Base-by-base conservation (phyloP, 2,888 invertebrate species). In the Odontomyia ornata region DNA sequence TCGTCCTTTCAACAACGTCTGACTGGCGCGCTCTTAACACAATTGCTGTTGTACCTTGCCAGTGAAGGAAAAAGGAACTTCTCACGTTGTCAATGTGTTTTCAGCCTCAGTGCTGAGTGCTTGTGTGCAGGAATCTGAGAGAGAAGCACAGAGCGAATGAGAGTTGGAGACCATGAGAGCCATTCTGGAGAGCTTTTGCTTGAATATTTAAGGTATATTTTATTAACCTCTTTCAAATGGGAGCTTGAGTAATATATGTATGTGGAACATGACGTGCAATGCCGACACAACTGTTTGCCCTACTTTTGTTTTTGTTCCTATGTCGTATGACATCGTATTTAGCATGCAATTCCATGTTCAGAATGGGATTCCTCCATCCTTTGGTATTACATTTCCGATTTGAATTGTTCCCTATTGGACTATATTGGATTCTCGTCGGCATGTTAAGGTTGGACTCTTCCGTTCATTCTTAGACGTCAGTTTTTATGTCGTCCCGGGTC, bases 21-120 rank as follows among this genome's bases (percentile, higher is more conserved):
- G 69, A 69, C 69, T 69, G 69, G 69, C 69, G 69, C 69, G 21
- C 64, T 65, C 69, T 47, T 47, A 69, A 69, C 69, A 69, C 13
- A 69, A 69, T 69, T 47, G 27, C n/a, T 30, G 69, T 69, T 46
- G 25, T 69, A 46, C 69, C 18, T 69, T 47, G 69, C 23, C 36
- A 36, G 36, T 36, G 36, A 36, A 36, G 36, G 46, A 47, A 47
- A 43, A 18, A 25, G 23, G 25, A 21, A 23, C 21, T 23, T 7
- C 25, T 60, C 7, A 60, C 4, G 25, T 2, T 52, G 4, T 52
- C n/a, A 52, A 52, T 9, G 52, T 52, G 4, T 52, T 52, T 18
- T 15, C 18, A 52, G 25, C 25, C 60, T 25, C 21, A 60, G 23
- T n/a, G n/a, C n/a, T 56, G n/a, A 5, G n/a, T 56, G 18, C 13